Base-by-base conservation (phyloP, 1,140 invertebrate genomes). In the Xylocopa sonorina region DNA sequence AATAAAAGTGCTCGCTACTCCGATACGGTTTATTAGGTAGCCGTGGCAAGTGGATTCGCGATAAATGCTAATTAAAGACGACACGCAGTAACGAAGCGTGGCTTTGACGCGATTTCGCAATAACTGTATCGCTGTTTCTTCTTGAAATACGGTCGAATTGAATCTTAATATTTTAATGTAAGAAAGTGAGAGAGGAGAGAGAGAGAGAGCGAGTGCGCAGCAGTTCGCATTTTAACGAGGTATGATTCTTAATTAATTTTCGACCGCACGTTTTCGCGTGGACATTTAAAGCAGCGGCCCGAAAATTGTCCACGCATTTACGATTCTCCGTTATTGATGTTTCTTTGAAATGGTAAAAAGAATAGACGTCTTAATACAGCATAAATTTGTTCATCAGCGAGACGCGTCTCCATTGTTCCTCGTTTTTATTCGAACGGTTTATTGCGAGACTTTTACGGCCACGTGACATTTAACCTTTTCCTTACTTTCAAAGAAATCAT, bases 61-160 rank as follows among this genome's bases (percentile, higher is more conserved):
- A 67, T 67, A 55, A 41, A 75, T 10, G 73, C 14, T 75, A 75
- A 75, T 75, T 75, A 46, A 46, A 68, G 58, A 69, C 29, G 51
- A 69, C 51, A 43, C 24, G 27, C 41, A 51, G n/a, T n/a, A 57
- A 69, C 38, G 58, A 46, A 77, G 55, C 43, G 41, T 27, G n/a
- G 41, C 53, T 69, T 21, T 29, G 38, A 66, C 46, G 60, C 27
- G 32, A 64, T 69, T 69, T 69, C 53, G 32, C 32, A 29, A 5
- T 18, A 41, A 50, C n/a, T n/a, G 6, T 69, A 58, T 69, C 64
- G 16, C 16, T n/a, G 5, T 21, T 51, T 16, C 14, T 55, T 60
- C 18, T n/a, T n/a, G 51, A 18, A 21, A 51, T 27, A 7, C 34
- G 38, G 38, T 48, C 18, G 18, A 14, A n/a, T 38, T 51, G 43